These are phyloP conservation scores for Parazoanthus swiftii DNA, from an alignment of 92 coral and sea anemone genomes.

Conservation along the genomic window DNA sequence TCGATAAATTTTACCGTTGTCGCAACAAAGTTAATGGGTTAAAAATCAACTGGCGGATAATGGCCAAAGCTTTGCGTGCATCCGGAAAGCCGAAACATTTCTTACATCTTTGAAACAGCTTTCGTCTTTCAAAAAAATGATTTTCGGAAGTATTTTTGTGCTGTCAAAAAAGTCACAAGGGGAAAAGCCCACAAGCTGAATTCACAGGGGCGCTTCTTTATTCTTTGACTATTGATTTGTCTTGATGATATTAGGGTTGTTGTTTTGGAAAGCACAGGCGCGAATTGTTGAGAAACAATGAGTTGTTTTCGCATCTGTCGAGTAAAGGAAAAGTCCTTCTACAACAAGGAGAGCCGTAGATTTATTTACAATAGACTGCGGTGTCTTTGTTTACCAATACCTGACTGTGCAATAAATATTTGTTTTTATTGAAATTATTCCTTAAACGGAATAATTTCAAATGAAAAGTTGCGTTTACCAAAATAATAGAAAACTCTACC, in stretches of 20 bases:
- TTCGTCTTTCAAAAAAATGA: background rate
- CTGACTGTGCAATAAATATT: background rate
- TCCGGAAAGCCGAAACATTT: background rate
- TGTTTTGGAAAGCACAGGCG: background rate
- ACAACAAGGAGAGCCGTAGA: background rate
- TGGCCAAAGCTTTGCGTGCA: background rate
- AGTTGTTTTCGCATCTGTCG: background rate
- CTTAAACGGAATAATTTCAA: background rate
- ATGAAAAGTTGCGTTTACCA: background rate
- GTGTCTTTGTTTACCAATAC: background rate
- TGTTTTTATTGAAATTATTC: background rate
- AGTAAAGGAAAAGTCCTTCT: background rate
- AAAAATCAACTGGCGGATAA: background rate
- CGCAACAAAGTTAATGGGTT: background rate
- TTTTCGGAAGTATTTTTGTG: background rate
- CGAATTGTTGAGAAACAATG: slow-evolving; percentile 9
- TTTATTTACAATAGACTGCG: background rate
- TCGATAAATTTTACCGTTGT: no score
- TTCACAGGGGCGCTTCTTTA: background rate
- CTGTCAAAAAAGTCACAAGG: background rate
- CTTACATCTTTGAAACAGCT: background rate
- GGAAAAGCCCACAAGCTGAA: background rate
- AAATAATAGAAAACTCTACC: background rate
- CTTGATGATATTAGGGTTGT: background rate
- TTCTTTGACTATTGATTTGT: background rate